Percentiles rank a stretch among this genome's conserved stretches.
Evolutionary conservation across 64 coral and sea anemone genomes (phyloP).

Genomic region (Trachythela sp.): DNA sequence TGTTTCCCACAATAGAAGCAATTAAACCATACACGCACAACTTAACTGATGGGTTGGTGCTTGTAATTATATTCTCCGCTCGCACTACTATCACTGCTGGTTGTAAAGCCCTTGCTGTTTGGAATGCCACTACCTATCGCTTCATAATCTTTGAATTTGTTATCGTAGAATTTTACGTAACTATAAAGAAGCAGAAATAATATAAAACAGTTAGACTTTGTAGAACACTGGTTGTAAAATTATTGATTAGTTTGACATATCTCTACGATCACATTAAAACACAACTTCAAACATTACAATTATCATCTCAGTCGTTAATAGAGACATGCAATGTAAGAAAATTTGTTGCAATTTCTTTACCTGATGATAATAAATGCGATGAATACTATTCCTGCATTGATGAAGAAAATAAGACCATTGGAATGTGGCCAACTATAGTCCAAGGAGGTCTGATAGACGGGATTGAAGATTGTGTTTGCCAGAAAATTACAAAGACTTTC

Average conservation of each 20-base stretch:
- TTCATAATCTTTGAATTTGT: neutral
- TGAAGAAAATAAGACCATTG: conserved; percentile 73
- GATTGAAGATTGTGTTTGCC: conserved; percentile 73
- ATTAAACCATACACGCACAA: no score
- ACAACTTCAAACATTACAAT: no score
- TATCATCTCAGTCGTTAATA: no score
- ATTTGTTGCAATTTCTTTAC: no score
- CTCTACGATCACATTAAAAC: no score
- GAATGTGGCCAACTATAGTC: conserved; percentile 66
- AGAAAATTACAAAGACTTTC: conserved; percentile 82
- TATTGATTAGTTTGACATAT: no score
- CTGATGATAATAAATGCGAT: conserved; percentile 62
- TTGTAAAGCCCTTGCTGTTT: neutral
- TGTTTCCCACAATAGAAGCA: no score
- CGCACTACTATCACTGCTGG: neutral
- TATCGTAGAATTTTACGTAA: neutral
- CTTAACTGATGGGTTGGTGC: neutral
- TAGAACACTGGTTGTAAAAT: no score
- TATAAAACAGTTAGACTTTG: no score
- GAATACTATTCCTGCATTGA: conserved; percentile 69
- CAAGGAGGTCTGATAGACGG: conserved; percentile 72
- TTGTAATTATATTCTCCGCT: neutral
- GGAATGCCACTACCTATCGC: neutral
- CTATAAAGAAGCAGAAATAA: neutral
- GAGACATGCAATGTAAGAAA: no score